Evolutionary conservation across 1,140 invertebrate genomes (phyloP), one percentile per base, ranked within the genome.

Genomic region (Micrasema minimum): DNA sequence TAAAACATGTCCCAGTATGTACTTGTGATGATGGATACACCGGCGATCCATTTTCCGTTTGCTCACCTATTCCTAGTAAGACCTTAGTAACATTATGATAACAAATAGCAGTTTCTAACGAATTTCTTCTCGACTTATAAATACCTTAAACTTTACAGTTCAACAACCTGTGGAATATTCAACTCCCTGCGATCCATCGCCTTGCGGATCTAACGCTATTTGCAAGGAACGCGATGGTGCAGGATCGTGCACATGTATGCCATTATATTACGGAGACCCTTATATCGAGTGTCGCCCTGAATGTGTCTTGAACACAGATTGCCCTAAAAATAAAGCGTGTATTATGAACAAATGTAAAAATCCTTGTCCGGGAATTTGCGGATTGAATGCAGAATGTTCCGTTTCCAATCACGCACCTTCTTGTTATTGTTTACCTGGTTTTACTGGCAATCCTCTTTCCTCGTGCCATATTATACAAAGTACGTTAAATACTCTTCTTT

Each of bases 201-300:
- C 93, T 14, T 95, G 93, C 80, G 93, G 93, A n/a, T 84, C 89
- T 2, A 95, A 94, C 80, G 91, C 92, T 14, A 76, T 91, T 53
- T 96, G 93, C 80, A 90, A 91, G 82, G 92, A 93, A 83, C 84
- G 88, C 43, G 87, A 90, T 77, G 87, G 87, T 64, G 86, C 88
- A 65, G 90, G 89, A 26, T 89, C 91, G 45, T 93, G 91, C 79
- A 87, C 89, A 45, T 93, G 91, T 80, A 77, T 90, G 53, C 83
- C 87, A 69, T 89, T 90, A 72, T 92, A 89, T 80, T 88, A 88
- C 75, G 91, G 91, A 10, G 89, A 90, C 79, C 90, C 91, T 14
- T 91, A 91, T 73, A 79, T 86, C 18, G 91, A 92, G 69, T 93
- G 91, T 80, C 83, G 90, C 75, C 90, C 91, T 37, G 90, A 93